Evolutionary conservation across 2,797 vertebrate genomes (phyloP), one percentile per base, ranked within the genome.

Genomic region (Yasuhikotakia modesta): DNA sequence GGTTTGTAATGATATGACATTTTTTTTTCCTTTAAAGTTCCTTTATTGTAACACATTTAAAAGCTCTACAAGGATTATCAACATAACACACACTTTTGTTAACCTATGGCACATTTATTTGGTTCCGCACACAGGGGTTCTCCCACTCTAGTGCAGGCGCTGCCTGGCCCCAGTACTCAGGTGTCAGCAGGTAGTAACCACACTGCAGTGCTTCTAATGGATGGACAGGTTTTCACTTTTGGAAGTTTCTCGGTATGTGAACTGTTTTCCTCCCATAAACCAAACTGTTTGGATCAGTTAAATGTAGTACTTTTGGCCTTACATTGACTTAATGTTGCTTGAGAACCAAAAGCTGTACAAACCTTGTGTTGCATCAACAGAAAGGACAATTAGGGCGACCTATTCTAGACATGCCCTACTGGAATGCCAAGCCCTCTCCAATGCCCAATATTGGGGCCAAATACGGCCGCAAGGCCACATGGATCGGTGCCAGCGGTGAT

Each of bases 371-470:
- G 24, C 57, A 30, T 82, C 87, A 67, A 17, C 86, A 99, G 98
- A 99, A 99, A 94, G 98, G 98, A 78, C 98, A 99, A 39, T 92
- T 99, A 78, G 98, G 97, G 10, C 93, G 97, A 45, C 98, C 97
- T 52, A 99, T 99, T 90, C 88, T 99, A 82, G 98, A 99, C 87
- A 94, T 98, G 91, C 97, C 97, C 55, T 99, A 98, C 84, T 99
- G 98, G 98, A 99, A 99, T 81, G 96, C 98, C 79, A 99, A 97
- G 74, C 97, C 98, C 64, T 96, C 96, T 58, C 92, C 97, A 3
- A 99, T 99, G 97, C 98, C 97, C 83, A 99, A 99, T 81, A 99
- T 99, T 57, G 98, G 98, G 73, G 95, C 97, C 83, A 99, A 96
- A 84, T 99, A 97, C 0, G 97, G 98, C 79, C 94, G 98, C 66